Conservation (phyloP, 2,113 vertebrate genomes). For the Mungos mungo region DNA sequence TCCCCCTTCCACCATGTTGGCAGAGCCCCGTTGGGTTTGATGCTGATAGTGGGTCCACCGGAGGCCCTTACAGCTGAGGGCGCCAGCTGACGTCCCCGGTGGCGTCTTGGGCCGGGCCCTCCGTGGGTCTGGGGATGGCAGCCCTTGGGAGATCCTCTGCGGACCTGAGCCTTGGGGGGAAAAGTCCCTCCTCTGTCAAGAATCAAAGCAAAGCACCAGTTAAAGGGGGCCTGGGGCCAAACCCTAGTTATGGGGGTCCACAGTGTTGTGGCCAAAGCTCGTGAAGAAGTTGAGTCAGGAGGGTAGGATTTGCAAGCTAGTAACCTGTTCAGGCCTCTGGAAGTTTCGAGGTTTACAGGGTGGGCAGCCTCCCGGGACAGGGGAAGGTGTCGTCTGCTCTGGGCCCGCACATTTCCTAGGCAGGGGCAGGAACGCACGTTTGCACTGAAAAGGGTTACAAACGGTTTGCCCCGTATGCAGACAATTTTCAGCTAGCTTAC, state of each 20-base stretch:
- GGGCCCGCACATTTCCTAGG: neutral
- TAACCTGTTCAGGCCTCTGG: neutral
- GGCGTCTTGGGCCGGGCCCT: slow-evolving; percentile 44
- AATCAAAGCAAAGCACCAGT: neutral
- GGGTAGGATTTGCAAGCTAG: neutral
- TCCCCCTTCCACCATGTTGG: neutral
- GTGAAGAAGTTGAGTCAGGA: neutral
- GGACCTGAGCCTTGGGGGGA: neutral
- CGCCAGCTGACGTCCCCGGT: slow-evolving; percentile 59
- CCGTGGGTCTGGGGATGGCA: neutral
- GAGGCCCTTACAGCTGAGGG: slow-evolving; percentile 61
- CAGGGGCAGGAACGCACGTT: slow-evolving; percentile 29
- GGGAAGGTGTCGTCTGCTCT: neutral
- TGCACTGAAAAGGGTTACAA: slow-evolving; percentile 86
- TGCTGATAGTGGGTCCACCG: neutral
- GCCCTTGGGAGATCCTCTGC: neutral
- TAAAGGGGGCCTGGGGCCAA: neutral
- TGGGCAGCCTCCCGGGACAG: neutral
- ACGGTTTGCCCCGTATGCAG: slow-evolving; percentile 85
- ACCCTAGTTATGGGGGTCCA: neutral
- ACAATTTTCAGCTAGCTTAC: slow-evolving; percentile 93
- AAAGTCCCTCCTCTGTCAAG: neutral
- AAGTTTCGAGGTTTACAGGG: neutral
- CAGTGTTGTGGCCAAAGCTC: neutral
- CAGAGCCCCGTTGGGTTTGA: slow-evolving; percentile 42